Conservation (phyloP, 1,140 invertebrate genomes). For the Chironomus tepperi region DNA sequence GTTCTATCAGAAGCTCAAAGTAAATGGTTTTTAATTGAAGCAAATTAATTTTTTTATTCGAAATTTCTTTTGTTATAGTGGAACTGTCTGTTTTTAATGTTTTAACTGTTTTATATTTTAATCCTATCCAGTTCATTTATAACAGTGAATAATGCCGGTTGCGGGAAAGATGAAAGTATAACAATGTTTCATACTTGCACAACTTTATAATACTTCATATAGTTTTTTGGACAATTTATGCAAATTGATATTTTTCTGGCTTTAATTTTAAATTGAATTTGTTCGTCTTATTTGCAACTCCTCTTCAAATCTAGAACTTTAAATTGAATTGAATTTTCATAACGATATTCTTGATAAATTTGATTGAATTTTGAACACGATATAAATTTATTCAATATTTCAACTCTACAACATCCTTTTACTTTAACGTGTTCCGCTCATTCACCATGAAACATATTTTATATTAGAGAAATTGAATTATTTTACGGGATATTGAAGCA, state of each 20-base stretch:
- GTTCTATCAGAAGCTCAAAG: background rate
- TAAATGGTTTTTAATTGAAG: background rate
- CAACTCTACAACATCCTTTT: background rate
- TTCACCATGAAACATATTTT: background rate
- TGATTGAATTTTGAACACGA: background rate
- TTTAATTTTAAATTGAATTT: too few relatives aligned
- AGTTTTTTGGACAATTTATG: too few relatives aligned
- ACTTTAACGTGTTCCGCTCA: background rate
- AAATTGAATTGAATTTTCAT: too few relatives aligned
- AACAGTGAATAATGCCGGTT: too few relatives aligned
- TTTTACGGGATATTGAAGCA: slow-evolving; percentile 4
- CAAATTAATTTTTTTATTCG: slow-evolving; percentile 15
- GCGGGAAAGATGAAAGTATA: too few relatives aligned
- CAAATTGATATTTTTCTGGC: too few relatives aligned
- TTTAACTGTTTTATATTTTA: too few relatives aligned
- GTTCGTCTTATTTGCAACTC: too few relatives aligned
- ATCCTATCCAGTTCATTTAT: too few relatives aligned
- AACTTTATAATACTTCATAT: background rate
- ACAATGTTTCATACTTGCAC: background rate
- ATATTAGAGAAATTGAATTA: slow-evolving; percentile 6
- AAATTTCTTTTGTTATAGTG: background rate
- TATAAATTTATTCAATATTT: background rate
- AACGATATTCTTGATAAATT: background rate
- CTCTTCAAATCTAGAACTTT: too few relatives aligned
- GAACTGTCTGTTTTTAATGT: too few relatives aligned